Evolutionary conservation across 2,797 vertebrate species (phyloP).

Genomic region (Dendrocincla fuliginosa): DNA sequence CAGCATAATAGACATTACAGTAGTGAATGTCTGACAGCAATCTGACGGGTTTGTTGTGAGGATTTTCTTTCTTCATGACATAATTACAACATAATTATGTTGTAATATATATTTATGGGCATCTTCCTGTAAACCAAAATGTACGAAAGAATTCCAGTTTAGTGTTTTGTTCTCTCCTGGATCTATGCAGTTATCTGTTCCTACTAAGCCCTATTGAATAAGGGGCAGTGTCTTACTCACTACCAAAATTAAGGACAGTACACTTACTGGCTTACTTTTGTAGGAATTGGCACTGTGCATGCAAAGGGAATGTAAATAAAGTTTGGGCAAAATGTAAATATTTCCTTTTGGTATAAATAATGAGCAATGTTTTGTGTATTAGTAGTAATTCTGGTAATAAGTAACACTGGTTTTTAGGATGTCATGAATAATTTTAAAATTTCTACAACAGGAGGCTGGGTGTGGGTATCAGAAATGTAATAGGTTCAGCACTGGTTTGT

Average conservation of each 20-base stretch:
- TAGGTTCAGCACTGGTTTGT: background rate
- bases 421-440: background rate
- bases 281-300: background rate
- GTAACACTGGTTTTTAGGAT: background rate
- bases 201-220: background rate
- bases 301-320: background rate
- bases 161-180: background rate
- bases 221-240: background rate
- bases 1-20: background rate
- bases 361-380: background rate
- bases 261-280: background rate
- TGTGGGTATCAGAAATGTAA: background rate
- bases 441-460: background rate
- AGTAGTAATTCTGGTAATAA: background rate
- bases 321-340: background rate
- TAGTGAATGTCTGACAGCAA: background rate
- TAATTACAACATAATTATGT: background rate
- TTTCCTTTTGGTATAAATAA: conserved; percentile 3
- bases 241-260: background rate
- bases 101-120: background rate
- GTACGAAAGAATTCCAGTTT: background rate
- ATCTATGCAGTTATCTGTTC: background rate
- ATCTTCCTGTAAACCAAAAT: background rate
- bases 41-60: background rate
- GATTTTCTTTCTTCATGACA: background rate